phyloP scores from a whole-genome alignment of 2,797 vertebrate genomes.

The Ctenopoma multispine region DNA sequence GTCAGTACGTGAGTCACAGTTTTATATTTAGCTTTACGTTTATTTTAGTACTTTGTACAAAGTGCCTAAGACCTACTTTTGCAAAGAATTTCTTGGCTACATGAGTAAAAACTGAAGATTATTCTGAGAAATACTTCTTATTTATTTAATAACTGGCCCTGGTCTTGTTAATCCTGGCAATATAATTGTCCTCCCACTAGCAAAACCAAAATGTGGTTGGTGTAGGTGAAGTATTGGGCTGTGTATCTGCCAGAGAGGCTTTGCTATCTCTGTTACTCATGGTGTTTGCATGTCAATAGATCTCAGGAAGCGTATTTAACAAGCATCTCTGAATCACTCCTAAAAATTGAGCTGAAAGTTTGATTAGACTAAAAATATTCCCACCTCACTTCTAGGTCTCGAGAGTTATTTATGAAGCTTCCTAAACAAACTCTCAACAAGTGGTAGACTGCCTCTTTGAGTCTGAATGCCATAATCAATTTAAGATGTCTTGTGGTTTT shows the following conservation, averaged over 20 bases:
- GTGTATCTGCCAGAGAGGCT: slow-evolving; percentile 13
- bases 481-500: slow-evolving; percentile 1
- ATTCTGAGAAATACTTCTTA: not conserved
- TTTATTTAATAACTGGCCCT: slow-evolving; percentile 4
- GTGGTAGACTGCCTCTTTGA: slow-evolving; percentile 6
- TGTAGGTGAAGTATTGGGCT: slow-evolving; percentile 22
- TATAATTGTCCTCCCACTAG: slow-evolving; percentile 10
- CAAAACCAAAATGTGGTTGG: slow-evolving; percentile 2
- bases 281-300: slow-evolving; percentile 23
- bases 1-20: slow-evolving; percentile 33
- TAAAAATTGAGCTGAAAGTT: slow-evolving; percentile 37
- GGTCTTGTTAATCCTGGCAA: not conserved
- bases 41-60: slow-evolving; percentile 5
- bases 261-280: slow-evolving; percentile 23
- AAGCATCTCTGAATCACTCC: slow-evolving; percentile 46
- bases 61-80: not conserved
- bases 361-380: slow-evolving; percentile 57
- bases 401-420: slow-evolving; percentile 46
- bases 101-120: slow-evolving; percentile 9
- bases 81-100: not conserved
- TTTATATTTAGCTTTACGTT: slow-evolving; percentile 22
- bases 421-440: slow-evolving; percentile 36
- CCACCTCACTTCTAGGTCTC: slow-evolving; percentile 25
- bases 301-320: slow-evolving; percentile 34
- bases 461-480: slow-evolving; percentile 28